phyloP scores from a whole-genome alignment of 2,888 invertebrate species.

The Leucania comma region DNA sequence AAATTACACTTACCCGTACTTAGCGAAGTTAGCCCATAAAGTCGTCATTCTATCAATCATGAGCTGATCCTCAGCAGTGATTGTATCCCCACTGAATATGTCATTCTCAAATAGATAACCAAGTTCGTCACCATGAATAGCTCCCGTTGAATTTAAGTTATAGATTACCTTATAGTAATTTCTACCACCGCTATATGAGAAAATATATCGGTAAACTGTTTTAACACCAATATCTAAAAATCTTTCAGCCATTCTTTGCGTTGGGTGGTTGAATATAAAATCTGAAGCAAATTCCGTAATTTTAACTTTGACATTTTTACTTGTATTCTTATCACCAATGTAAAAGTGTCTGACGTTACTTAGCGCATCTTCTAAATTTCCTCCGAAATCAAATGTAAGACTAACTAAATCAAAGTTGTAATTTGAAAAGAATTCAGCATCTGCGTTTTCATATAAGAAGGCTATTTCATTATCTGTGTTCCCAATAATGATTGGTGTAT shows the following conservation, averaged over 20 bases:
- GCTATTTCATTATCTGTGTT: slow-evolving; percentile 32
- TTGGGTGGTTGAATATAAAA: slow-evolving; percentile 38
- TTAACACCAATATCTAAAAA: slow-evolving; percentile 26
- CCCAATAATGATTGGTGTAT: slow-evolving; percentile 41
- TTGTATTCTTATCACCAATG: slow-evolving; percentile 40
- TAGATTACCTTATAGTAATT: neutral
- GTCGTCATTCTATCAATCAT: slow-evolving; percentile 52
- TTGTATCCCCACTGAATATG: slow-evolving; percentile 1
- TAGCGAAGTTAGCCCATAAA: slow-evolving; percentile 65
- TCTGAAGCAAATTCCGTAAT: slow-evolving; percentile 35
- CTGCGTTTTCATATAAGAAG: neutral
- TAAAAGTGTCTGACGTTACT: slow-evolving; percentile 37
- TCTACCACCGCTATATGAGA: slow-evolving; percentile 44
- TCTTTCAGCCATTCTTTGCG: slow-evolving; percentile 35
- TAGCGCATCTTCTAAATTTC: slow-evolving; percentile 23
- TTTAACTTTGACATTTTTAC: slow-evolving; percentile 4
- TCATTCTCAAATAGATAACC: slow-evolving; percentile 51
- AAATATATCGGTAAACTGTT: slow-evolving; percentile 45
- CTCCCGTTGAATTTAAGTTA: slow-evolving; percentile 28
- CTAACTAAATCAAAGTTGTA: slow-evolving; percentile 22
- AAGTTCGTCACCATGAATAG: slow-evolving; percentile 55
- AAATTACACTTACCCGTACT: slow-evolving; percentile 13
- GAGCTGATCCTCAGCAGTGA: slow-evolving; percentile 45
- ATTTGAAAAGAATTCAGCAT: slow-evolving; percentile 8
- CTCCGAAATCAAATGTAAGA: slow-evolving; percentile 17